Percentiles rank a stretch among this genome's conserved stretches.
These are phyloP conservation scores for Cistogaster globosa DNA, from an alignment of 2,888 invertebrate species.

Conservation along the genomic window DNA sequence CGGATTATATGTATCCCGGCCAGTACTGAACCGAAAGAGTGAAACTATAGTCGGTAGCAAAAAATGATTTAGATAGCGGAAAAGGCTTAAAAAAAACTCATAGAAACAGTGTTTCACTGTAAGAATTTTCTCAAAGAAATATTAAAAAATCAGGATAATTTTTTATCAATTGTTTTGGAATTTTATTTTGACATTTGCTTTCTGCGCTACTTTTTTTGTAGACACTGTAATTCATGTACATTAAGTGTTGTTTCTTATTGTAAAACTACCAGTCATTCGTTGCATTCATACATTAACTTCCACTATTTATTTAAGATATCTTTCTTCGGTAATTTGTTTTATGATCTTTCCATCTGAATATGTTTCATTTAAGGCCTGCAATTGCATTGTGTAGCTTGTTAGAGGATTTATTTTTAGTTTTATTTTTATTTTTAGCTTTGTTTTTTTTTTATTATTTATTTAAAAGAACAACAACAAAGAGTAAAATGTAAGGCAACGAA, in stretches of 20 bases:
- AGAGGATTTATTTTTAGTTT: slow-evolving; percentile 43
- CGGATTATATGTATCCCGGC: too few species aligned
- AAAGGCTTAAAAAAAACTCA: too few species aligned
- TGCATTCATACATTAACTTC: slow-evolving; percentile 1
- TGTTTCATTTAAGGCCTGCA: slow-evolving; percentile 41
- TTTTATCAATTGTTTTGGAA: too few species aligned
- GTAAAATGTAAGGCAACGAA: slow-evolving; percentile 35
- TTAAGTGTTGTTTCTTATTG: slow-evolving; percentile 10
- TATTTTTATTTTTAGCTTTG: too few species aligned
- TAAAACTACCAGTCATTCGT: slow-evolving; percentile 15
- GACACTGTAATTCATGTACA: slow-evolving; percentile 4
- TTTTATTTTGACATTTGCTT: too few species aligned
- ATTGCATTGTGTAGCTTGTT: slow-evolving; percentile 47
- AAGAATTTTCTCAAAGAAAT: too few species aligned
- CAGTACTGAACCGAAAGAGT: too few species aligned
- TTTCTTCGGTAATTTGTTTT: slow-evolving; percentile 49
- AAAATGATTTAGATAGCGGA: too few species aligned
- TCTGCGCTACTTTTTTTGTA: background rate
- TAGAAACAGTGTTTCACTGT: too few species aligned
- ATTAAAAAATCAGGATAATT: too few species aligned
- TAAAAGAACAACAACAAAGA: slow-evolving; percentile 18
- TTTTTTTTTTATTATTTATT: background rate
- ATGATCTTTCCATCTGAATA: slow-evolving; percentile 30
- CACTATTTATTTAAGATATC: slow-evolving; percentile 52
- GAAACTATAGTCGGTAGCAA: too few species aligned